These are phyloP conservation scores for Epizoanthus scotinus DNA, from an alignment of 92 coral and sea anemone genomes.

Conservation along the genomic window DNA sequence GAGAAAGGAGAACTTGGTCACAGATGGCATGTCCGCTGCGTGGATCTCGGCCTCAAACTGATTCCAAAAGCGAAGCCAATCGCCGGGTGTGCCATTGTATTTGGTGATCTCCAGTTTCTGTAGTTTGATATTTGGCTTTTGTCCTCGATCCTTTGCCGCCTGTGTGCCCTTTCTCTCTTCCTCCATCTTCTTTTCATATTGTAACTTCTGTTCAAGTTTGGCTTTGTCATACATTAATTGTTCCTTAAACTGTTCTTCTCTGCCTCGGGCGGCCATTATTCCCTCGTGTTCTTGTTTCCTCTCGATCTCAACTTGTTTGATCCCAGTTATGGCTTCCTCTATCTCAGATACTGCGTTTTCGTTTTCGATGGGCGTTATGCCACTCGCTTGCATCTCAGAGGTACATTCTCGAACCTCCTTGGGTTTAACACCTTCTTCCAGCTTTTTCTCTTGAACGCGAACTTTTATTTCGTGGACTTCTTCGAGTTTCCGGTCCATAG, in stretches of 20 bases:
- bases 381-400: too few species aligned
- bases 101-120: conserved; percentile 54
- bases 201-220: conserved; percentile 43
- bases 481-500: too few species aligned
- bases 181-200: conserved; percentile 44
- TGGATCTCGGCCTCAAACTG: conserved; percentile 57
- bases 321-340: not conserved
- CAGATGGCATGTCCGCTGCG: conserved; percentile 46
- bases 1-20: conserved; percentile 58
- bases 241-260: conserved; percentile 29
- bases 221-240: conserved; percentile 36
- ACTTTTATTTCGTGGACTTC: too few species aligned
- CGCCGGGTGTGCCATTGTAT: conserved; percentile 47
- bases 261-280: not conserved
- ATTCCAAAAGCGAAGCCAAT: conserved; percentile 56
- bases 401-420: too few species aligned
- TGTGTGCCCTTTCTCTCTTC: conserved; percentile 27
- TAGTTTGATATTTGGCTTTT: conserved; percentile 40
- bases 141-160: conserved; percentile 3
- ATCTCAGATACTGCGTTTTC: conserved; percentile 19
- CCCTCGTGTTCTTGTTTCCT: not conserved
- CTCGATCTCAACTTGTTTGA: not conserved
- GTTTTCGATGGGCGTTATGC: too few species aligned
- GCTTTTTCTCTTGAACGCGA: too few species aligned
- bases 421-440: too few species aligned